These are phyloP conservation scores for Orbicella faveolata DNA, from an alignment of 64 coral and sea anemone genomes.

Conservation along the genomic window DNA sequence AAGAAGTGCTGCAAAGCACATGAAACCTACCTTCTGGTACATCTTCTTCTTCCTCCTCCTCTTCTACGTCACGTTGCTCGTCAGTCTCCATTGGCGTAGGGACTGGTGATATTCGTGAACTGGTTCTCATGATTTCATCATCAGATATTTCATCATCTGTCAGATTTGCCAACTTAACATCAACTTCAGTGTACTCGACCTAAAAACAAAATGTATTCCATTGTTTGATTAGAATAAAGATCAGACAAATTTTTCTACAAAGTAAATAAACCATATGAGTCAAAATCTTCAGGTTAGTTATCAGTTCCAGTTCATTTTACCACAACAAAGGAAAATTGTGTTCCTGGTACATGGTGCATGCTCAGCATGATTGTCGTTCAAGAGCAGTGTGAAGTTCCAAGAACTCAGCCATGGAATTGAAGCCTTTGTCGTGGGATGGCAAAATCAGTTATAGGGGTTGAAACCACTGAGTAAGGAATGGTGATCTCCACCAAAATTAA, in stretches of 20 bases:
- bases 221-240: not conserved
- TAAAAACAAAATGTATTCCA: slow-evolving; percentile 14
- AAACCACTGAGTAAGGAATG: too few species aligned
- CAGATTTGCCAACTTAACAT: slow-evolving; percentile 93
- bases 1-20: not conserved
- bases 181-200: slow-evolving; percentile 99
- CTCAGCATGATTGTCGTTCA: too few species aligned
- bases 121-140: slow-evolving; percentile 80
- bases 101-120: slow-evolving; percentile 19
- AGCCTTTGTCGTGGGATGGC: too few species aligned
- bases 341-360: too few species aligned
- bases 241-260: not conserved
- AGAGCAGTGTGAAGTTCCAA: too few species aligned
- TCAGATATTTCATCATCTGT: slow-evolving; percentile 98
- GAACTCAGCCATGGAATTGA: too few species aligned
- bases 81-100: slow-evolving; percentile 32
- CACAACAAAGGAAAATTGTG: too few species aligned
- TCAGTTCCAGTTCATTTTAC: too few species aligned
- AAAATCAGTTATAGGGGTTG: too few species aligned
- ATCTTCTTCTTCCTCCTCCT: slow-evolving; percentile 97
- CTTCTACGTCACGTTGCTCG: slow-evolving; percentile 62
- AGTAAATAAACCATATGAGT: too few species aligned
- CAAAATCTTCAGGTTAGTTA: too few species aligned
- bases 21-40: slow-evolving; percentile 67
- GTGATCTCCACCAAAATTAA: too few species aligned